Conservation (phyloP, 2,888 invertebrate genomes). For the Amblyjoppa fuscipennis region DNA sequence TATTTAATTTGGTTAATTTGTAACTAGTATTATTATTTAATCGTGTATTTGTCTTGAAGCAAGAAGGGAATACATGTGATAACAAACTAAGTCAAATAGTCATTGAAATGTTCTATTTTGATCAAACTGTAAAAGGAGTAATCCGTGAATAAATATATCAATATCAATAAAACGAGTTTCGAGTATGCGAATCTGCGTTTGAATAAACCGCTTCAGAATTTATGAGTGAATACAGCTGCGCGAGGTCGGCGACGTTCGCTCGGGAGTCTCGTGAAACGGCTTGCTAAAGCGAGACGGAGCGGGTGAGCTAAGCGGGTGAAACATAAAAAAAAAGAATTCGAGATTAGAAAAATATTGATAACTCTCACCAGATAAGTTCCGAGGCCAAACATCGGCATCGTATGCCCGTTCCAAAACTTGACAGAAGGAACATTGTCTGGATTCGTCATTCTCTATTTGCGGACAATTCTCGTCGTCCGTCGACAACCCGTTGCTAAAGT, state of each 20-base stretch:
- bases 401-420: constrained; percentile 82
- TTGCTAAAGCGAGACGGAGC: neutral
- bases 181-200: neutral
- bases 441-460: constrained; percentile 34
- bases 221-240: constrained; percentile 7
- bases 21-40: no score
- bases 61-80: no score
- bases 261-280: constrained; percentile 13
- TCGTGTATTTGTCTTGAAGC: no score
- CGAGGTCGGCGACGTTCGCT: neutral
- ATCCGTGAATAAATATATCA: no score
- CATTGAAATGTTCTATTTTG: no score
- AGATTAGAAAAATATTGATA: neutral
- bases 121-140: no score
- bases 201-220: constrained; percentile 9
- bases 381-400: constrained; percentile 83
- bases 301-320: no score
- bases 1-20: no score
- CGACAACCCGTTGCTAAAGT: neutral
- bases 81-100: no score
- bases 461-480: neutral
- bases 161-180: neutral
- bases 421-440: constrained; percentile 74
- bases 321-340: neutral
- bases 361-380: constrained; percentile 83